Evolutionary conservation across 2,113 vertebrate species (phyloP), one percentile per base, ranked within the genome.

Genomic region (Nerophis ophidion): DNA sequence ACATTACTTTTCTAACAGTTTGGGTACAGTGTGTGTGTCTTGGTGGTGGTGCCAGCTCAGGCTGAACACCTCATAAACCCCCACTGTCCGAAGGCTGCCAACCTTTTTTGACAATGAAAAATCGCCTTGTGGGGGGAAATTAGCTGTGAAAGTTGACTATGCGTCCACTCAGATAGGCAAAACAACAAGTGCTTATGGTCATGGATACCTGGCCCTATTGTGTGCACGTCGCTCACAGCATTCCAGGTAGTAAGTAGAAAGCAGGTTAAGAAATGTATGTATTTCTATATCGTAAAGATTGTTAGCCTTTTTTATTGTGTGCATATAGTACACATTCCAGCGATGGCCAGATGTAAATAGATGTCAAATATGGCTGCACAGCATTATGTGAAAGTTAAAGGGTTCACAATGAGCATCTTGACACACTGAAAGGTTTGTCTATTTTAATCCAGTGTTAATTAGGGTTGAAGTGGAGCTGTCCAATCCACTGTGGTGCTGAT

Each of bases 11-110:
- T 48, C 57, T 63, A 67, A 72, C 81, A 59, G 26, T 71, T 71
- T 26, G 26, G 26, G 26, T 26, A 26, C 26, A 26, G 47, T 52
- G 66, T 67, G 70, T 65, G 46, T 83, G 68, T 82, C 63, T 78
- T 60, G 0, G 75, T 87, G 90, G 91, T 87, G 90, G 90, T 89
- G 89, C 92, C 91, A 91, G 89, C 84, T 79, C 77, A 73, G 83
- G 79, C 84, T 72, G 13, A 76, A 85, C 79, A 81, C 68, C 88
- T 90, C 87, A 76, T 92, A 92, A 92, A 92, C 84, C 72, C 71
- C 66, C 67, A 65, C 71, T 79, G 70, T 60, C 82, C 74, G 72
- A 74, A 67, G 73, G 74, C 83, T 72, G 47, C 83, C 80, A 82
- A 82, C 81, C 40, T 4, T 11, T 11, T 83, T 87, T 89, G 86